Evolutionary conservation across 2,888 invertebrate genomes (phyloP), one percentile per base, ranked within the genome.

Genomic region (Melipona bicolor): DNA sequence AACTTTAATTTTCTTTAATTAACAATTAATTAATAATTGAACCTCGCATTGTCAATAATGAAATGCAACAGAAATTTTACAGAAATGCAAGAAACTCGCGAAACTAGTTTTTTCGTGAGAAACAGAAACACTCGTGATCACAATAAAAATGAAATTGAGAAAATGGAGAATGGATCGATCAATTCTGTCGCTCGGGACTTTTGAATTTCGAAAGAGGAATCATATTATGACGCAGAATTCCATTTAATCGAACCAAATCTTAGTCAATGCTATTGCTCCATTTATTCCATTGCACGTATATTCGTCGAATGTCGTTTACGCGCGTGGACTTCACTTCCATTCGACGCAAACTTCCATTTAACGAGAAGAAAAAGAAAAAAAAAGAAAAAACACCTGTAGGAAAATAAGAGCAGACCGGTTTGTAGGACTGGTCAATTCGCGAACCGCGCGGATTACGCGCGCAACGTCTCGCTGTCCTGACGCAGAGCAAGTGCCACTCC

Each of bases 401-500:
- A 27, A 61, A 27, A 24, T 17, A 17, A 62, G 19, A 17, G 36
- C n/a, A 36, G 62, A 64, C 62, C 70, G 59, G 24, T 76, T 59
- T 77, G 24, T 13, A 27, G n/a, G 13, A 32, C 24, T 67, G 17
- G 65, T 56, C 49, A 71, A 67, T 71, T 77, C 59, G 64, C 27
- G 71, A 77, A 68, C 65, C 77, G 32, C 15, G 52, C 27, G 17
- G 64, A 43, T 79, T 74, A 75, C 75, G 43, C 62, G 70, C 65
- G 52, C 49, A 43, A 49, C 27, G 76, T 67, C 56, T 70, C 49
- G 68, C 68, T 81, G 62, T 27, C 73, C 77, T 78, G 84, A 86
- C 81, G 85, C 76, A 83, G 54, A 90, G 74, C 88, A 92, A 92
- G 91, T 92, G 91, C 91, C 92, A 87, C 83, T 89, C 88, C 77